Percentiles rank a stretch among this genome's conserved stretches.
Evolutionary conservation across 2,113 vertebrate genomes (phyloP).

Genomic region (Larimichthys crocea): DNA sequence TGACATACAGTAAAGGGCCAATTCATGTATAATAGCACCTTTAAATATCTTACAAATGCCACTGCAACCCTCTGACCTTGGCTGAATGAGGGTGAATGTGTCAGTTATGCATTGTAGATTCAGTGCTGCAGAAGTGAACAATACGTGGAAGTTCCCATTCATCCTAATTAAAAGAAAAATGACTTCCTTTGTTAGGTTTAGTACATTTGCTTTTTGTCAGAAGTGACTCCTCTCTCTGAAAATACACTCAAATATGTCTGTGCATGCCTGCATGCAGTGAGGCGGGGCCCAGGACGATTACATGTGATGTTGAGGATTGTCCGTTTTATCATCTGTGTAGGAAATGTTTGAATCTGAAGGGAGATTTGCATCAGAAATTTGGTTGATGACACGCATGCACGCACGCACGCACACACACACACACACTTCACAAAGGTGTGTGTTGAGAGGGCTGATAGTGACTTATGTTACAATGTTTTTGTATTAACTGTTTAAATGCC

Average conservation of each 20-base stretch:
- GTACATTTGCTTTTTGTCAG: background rate
- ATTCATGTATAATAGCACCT: background rate
- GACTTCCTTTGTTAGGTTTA: constrained; percentile 23
- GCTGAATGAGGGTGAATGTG: background rate
- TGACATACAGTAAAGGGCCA: background rate
- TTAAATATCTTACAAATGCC: background rate
- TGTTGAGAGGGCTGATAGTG: background rate
- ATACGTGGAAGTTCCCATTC: constrained; percentile 44
- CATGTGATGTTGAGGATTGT: background rate
- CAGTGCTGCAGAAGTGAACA: constrained; percentile 2
- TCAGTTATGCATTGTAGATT: background rate
- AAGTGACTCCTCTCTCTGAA: background rate
- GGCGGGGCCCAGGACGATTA: background rate
- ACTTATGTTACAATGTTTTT: background rate
- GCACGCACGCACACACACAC: too few relatives aligned
- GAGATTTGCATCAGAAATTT: constrained; percentile 12
- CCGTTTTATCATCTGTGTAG: constrained; percentile 6
- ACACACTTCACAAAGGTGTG: background rate
- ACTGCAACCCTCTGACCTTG: background rate
- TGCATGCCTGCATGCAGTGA: too few relatives aligned
- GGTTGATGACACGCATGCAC: background rate
- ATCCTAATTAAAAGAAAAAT: constrained; percentile 26
- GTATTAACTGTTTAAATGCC: background rate
- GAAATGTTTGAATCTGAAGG: background rate
- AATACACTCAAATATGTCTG: accelerated